phyloP scores from a whole-genome alignment of 1,140 invertebrate species.

The Popillia japonica region DNA sequence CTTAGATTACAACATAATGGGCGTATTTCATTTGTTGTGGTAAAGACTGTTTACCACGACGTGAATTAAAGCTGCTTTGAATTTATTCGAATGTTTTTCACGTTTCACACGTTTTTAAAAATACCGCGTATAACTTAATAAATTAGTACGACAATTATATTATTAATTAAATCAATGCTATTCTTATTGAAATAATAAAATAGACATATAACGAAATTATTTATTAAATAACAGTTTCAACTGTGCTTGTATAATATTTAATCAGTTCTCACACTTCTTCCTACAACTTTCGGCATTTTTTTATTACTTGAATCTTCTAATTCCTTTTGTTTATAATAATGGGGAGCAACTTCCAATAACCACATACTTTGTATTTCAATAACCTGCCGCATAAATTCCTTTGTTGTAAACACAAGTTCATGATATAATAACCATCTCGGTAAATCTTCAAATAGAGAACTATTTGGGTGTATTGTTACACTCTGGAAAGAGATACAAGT shows the following conservation, averaged over 20 bases:
- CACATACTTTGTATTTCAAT: conserved; percentile 95
- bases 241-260: conserved; percentile 36
- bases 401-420: conserved; percentile 97
- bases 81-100: no score
- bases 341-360: conserved; percentile 96
- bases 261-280: conserved; percentile 70
- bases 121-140: no score
- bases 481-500: conserved; percentile 65
- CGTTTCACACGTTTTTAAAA: no score
- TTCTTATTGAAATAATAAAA: no score
- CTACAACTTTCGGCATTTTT: conserved; percentile 93
- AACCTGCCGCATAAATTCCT: conserved; percentile 98
- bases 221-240: no score
- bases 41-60: no score
- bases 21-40: no score
- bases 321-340: conserved; percentile 97
- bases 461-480: conserved; percentile 97
- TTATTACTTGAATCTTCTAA: conserved; percentile 93
- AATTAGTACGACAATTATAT: no score
- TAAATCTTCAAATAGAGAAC: conserved; percentile 92
- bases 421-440: conserved; percentile 97
- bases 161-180: no score
- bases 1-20: no score
- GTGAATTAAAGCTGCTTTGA: no score
- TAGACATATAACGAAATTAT: no score